These are phyloP conservation scores for Macrophya annulata DNA, from an alignment of 2,888 invertebrate species.

Conservation along the genomic window DNA sequence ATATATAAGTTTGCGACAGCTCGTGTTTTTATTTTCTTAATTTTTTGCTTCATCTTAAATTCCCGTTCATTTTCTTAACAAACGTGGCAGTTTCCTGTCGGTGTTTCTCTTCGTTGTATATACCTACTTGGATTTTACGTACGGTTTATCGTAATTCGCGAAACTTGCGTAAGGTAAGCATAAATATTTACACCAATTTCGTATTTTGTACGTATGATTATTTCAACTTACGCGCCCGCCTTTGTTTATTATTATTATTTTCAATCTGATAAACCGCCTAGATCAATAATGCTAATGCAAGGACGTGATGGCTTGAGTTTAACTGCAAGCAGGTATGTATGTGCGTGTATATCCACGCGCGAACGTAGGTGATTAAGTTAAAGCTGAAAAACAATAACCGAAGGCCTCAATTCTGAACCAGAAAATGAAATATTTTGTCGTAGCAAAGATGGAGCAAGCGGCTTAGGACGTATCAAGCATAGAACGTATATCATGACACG, in stretches of 20 bases:
- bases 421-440: neutral
- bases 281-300: constrained; percentile 12
- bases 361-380: neutral
- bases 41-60: neutral
- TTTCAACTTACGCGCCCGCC: neutral
- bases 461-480: neutral
- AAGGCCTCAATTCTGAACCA: constrained; percentile 19
- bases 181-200: constrained; percentile 24
- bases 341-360: neutral
- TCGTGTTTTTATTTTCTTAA: neutral
- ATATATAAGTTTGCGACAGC: neutral
- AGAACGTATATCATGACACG: too few species aligned
- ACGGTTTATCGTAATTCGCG: neutral
- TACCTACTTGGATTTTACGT: constrained; percentile 7
- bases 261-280: constrained; percentile 13
- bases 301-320: neutral
- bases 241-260: constrained; percentile 25
- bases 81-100: neutral
- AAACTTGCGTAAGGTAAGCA: constrained; percentile 31
- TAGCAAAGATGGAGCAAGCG: neutral
- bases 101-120: neutral
- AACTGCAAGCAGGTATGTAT: neutral
- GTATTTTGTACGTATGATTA: neutral
- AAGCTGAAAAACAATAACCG: constrained; percentile 14
- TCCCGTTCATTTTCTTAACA: neutral